Percentiles rank a stretch among this genome's conserved stretches.
These are phyloP conservation scores for Chelonus formosanus DNA, from an alignment of 2,888 invertebrate genomes.

Conservation along the genomic window DNA sequence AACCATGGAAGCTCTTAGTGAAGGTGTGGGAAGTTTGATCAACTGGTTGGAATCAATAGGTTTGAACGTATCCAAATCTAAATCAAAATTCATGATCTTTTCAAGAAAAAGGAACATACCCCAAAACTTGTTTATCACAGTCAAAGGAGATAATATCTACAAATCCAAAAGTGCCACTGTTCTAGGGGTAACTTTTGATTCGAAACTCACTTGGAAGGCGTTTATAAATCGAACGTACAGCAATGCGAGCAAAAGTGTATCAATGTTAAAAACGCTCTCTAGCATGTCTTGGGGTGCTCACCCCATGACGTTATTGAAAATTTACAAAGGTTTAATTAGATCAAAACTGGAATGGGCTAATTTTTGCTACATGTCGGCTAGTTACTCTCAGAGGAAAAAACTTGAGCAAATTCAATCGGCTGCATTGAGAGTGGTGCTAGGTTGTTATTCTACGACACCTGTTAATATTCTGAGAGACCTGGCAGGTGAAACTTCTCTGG, in stretches of 20 bases:
- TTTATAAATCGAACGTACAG: slow-evolving; percentile 6
- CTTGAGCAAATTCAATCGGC: slow-evolving; percentile 5
- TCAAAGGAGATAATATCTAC: background rate
- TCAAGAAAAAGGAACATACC: background rate
- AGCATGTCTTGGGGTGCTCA: slow-evolving; percentile 20
- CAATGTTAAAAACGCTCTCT: slow-evolving; percentile 2
- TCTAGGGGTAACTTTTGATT: slow-evolving; percentile 9
- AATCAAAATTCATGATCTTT: slow-evolving; percentile 14
- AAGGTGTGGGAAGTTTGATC: background rate
- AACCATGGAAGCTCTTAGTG: background rate
- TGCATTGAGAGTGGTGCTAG: slow-evolving; percentile 16
- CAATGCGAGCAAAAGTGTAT: slow-evolving; percentile 1
- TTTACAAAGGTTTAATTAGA: slow-evolving; percentile 17
- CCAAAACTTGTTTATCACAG: background rate
- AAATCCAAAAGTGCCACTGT: background rate
- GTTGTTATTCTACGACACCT: slow-evolving; percentile 16
- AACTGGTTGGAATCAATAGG: background rate
- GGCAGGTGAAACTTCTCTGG: background rate
- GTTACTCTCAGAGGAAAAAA: background rate
- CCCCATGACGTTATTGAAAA: slow-evolving; percentile 1
- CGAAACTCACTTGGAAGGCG: slow-evolving; percentile 20
- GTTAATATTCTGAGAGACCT: slow-evolving; percentile 6
- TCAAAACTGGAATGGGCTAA: slow-evolving; percentile 16
- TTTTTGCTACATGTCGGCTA: slow-evolving; percentile 9
- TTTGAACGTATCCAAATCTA: slow-evolving; percentile 5